Evolutionary conservation across 2,888 invertebrate genomes (phyloP).

Genomic region (Apodemia duryi): DNA sequence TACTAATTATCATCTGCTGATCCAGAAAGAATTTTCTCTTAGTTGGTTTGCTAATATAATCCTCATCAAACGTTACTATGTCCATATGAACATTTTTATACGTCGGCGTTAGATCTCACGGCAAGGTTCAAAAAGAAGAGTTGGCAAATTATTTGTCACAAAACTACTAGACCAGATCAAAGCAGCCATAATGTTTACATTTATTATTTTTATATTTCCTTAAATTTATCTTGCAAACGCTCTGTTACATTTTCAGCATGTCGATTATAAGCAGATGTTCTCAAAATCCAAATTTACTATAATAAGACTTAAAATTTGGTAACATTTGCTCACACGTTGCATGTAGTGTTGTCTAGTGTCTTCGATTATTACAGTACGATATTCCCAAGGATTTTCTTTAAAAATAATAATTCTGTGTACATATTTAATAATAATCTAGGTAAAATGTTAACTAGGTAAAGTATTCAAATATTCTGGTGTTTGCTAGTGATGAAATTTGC

Average conservation of each 20-base stretch:
- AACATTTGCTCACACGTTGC: not conserved
- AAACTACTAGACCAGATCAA: no score
- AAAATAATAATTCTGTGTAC: not conserved
- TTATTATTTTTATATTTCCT: not conserved
- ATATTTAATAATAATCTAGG: not conserved
- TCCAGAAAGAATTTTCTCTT: no score
- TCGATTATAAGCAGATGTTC: not conserved
- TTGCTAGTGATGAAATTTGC: not conserved
- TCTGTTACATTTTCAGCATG: not conserved
- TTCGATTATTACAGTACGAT: not conserved
- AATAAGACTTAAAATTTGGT: not conserved
- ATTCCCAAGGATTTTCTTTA: not conserved
- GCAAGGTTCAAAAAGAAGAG: no score
- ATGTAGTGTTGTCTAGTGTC: conserved; percentile 8
- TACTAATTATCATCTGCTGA: no score
- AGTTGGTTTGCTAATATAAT: no score
- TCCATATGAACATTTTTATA: not conserved
- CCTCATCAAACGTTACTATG: no score
- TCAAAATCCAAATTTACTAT: not conserved
- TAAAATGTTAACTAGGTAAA: not conserved
- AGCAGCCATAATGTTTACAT: no score
- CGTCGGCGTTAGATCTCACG: not conserved
- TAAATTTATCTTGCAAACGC: not conserved
- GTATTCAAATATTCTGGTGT: not conserved
- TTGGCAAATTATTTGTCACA: no score